Evolutionary conservation across 1,140 invertebrate genomes (phyloP).

Genomic region (Zaprionus nigranus): DNA sequence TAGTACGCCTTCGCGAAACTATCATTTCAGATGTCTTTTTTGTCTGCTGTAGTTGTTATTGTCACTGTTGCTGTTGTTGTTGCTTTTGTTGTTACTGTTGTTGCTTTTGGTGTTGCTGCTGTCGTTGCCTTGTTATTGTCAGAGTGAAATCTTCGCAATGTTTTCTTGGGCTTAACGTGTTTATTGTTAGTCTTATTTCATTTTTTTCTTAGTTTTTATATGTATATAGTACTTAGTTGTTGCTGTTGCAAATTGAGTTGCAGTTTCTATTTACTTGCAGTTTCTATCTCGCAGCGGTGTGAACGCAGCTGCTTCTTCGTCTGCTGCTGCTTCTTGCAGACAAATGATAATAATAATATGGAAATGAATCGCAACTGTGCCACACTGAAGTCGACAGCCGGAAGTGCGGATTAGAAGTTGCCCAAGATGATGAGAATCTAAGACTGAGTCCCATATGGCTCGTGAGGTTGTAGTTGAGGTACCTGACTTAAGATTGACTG

Average conservation of each 20-base stretch:
- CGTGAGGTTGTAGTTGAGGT: background rate
- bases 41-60: constrained; percentile 3
- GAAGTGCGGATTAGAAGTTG: constrained; percentile 23
- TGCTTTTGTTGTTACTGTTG: constrained; percentile 42
- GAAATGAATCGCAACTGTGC: constrained; percentile 7
- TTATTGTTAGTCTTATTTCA: constrained; percentile 75
- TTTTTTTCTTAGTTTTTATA: constrained; percentile 39
- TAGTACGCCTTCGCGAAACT: constrained; percentile 65
- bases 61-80: constrained; percentile 25
- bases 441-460: background rate
- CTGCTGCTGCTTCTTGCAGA: background rate
- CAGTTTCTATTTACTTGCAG: constrained; percentile 81
- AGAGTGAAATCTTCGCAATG: constrained; percentile 70
- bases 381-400: constrained; percentile 14
- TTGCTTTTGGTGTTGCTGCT: constrained; percentile 42
- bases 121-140: constrained; percentile 32
- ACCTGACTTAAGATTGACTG: background rate
- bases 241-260: constrained; percentile 55
- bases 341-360: constrained; percentile 3
- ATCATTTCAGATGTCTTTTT: constrained; percentile 52
- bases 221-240: constrained; percentile 25
- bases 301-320: constrained; percentile 33
- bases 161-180: constrained; percentile 63
- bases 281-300: constrained; percentile 68
- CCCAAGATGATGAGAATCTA: background rate